These are phyloP conservation scores for Macrotus californicus DNA, from an alignment of 2,113 vertebrate genomes.

Conservation along the genomic window DNA sequence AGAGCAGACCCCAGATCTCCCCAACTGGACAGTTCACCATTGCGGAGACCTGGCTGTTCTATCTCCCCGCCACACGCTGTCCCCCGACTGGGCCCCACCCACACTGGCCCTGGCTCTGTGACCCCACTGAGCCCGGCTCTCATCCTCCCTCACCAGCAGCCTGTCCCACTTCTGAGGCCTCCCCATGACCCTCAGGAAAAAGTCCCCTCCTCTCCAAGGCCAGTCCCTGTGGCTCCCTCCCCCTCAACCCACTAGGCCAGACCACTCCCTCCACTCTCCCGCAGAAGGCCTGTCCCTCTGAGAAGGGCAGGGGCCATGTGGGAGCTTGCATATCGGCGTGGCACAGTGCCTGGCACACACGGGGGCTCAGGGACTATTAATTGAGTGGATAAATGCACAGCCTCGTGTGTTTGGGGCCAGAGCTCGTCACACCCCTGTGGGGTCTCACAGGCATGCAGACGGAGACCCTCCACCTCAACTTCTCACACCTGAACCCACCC, in stretches of 20 bases:
- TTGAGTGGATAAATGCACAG: neutral
- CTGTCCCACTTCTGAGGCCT: neutral
- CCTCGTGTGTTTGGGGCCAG: neutral
- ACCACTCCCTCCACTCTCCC: neutral
- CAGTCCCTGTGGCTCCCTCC: neutral
- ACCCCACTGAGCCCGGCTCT: neutral
- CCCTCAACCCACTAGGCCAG: neutral
- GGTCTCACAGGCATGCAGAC: neutral
- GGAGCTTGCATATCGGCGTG: rapidly evolving
- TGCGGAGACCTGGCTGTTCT: neutral
- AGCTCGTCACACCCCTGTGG: neutral
- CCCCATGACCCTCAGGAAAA: neutral
- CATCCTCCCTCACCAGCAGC: neutral
- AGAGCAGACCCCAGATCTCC: neutral
- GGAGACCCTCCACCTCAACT: neutral
- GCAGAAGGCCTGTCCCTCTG: neutral
- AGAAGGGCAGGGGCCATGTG: neutral
- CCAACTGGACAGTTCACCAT: neutral
- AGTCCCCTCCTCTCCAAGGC: neutral
- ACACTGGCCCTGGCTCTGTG: neutral
- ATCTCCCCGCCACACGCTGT: rapidly evolving
- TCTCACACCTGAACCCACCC: neutral
- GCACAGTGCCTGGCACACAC: neutral
- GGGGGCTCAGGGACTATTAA: neutral
- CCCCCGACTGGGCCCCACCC: neutral